Percentiles rank a stretch among this genome's conserved stretches.
These are phyloP conservation scores for Hemithea aestivaria DNA, from an alignment of 2,888 invertebrate species.

Conservation along the genomic window DNA sequence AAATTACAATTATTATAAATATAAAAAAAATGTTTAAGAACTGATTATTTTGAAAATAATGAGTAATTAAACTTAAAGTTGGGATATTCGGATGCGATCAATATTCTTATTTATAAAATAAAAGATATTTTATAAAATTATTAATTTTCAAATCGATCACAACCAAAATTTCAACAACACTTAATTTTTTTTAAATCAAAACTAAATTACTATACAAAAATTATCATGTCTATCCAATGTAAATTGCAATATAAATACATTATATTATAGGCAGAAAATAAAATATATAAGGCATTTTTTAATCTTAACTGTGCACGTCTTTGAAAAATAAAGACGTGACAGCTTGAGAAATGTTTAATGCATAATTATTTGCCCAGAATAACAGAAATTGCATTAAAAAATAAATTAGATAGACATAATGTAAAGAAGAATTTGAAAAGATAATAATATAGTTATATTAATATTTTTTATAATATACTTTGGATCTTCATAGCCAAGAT, in stretches of 20 bases:
- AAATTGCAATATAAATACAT: background rate
- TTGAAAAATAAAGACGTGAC: conserved; percentile 63
- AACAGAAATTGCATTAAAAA: too few species aligned
- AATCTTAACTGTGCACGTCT: conserved; percentile 46
- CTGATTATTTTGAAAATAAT: too few species aligned
- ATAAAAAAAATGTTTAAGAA: too few species aligned
- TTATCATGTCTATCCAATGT: too few species aligned
- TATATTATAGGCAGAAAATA: background rate
- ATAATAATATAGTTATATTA: too few species aligned
- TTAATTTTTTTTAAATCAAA: background rate
- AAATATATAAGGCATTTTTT: too few species aligned
- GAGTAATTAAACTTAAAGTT: too few species aligned
- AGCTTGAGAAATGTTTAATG: conserved; percentile 33
- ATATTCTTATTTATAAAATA: conserved; percentile 30
- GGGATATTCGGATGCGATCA: conserved; percentile 63
- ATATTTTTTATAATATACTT: conserved; percentile 49
- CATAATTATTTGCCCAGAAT: too few species aligned
- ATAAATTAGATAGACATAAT: conserved; percentile 5
- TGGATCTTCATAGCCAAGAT: conserved; percentile 70
- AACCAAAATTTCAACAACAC: conserved; percentile 54
- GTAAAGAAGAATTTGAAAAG: conserved; percentile 15
- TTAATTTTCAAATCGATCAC: conserved; percentile 66
- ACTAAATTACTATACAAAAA: too few species aligned
- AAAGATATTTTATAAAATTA: too few species aligned
- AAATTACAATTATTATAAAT: too few species aligned